Percentiles rank a stretch among this genome's conserved stretches.
Conservation (phyloP, 2,888 invertebrate genomes). For the Eretmocerus hayati region DNA sequence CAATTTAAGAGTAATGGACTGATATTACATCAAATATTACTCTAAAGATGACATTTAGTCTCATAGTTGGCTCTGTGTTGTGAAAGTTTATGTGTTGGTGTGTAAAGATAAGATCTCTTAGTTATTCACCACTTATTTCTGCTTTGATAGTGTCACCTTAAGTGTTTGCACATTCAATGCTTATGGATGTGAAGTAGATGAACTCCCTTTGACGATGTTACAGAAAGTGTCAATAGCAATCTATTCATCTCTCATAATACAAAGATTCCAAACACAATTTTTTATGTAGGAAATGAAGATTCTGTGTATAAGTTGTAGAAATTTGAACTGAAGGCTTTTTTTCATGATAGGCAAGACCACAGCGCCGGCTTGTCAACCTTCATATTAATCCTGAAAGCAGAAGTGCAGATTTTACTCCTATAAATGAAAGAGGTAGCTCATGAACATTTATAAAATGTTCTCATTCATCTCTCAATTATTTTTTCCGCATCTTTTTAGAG, state of each 20-base stretch:
- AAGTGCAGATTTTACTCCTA: constrained; percentile 23
- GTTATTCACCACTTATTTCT: constrained; percentile 2
- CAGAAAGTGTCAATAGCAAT: constrained; percentile 9
- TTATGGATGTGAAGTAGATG: constrained; percentile 13
- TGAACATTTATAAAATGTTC: constrained; percentile 20
- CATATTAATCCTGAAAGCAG: constrained; percentile 25
- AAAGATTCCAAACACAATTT: constrained; percentile 24
- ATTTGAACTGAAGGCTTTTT: constrained; percentile 24
- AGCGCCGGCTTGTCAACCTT: constrained; percentile 23
- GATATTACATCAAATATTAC: too few relatives aligned
- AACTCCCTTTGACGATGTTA: constrained; percentile 4
- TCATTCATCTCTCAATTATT: constrained; percentile 12
- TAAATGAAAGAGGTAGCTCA: constrained; percentile 26
- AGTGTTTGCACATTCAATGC: constrained; percentile 13
- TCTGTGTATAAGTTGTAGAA: constrained; percentile 25
- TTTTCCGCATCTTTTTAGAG: constrained; percentile 18
- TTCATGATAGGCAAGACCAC: constrained; percentile 19
- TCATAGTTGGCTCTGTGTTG: constrained; percentile 3
- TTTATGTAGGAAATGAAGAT: constrained; percentile 25
- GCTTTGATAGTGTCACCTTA: not conserved
- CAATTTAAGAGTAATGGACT: too few relatives aligned
- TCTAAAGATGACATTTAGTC: too few relatives aligned
- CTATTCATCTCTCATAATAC: constrained; percentile 12
- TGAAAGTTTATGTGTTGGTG: constrained; percentile 6
- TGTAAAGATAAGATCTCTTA: constrained; percentile 4